Conservation (phyloP, 1,140 invertebrate species). For the Drosophila auraria region DNA sequence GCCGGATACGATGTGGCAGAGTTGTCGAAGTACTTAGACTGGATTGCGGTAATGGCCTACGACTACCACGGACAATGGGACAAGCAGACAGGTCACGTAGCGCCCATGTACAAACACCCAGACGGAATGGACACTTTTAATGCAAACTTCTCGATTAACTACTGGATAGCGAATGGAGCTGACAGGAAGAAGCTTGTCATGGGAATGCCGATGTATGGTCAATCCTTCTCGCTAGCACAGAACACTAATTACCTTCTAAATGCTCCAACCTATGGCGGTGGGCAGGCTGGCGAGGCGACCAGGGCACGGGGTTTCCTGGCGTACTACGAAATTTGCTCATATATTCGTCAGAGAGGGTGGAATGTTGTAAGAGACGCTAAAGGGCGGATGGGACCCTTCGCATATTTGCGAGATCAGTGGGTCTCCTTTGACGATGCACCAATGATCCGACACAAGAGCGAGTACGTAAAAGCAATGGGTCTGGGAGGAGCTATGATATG, state of each 20-base stretch:
- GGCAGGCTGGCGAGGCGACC: slow-evolving; percentile 92
- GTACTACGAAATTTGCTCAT: slow-evolving; percentile 94
- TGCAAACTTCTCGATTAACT: slow-evolving; percentile 93
- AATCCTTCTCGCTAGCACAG: slow-evolving; percentile 92
- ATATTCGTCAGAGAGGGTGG: slow-evolving; percentile 89
- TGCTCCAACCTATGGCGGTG: slow-evolving; percentile 90
- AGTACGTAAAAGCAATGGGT: slow-evolving; percentile 90
- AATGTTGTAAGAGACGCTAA: slow-evolving; percentile 88
- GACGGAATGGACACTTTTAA: slow-evolving; percentile 91
- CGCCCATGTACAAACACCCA: slow-evolving; percentile 91
- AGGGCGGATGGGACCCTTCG: slow-evolving; percentile 91
- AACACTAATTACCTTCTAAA: slow-evolving; percentile 88
- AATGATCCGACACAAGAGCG: slow-evolving; percentile 90
- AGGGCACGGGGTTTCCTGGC: slow-evolving; percentile 92
- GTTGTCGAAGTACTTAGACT: slow-evolving; percentile 91
- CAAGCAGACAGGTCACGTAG: slow-evolving; percentile 93
- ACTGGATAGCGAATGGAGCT: slow-evolving; percentile 92
- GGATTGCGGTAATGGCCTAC: slow-evolving; percentile 94
- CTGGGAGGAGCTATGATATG: slow-evolving; percentile 95
- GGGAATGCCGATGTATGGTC: slow-evolving; percentile 94
- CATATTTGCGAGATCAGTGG: slow-evolving; percentile 91
- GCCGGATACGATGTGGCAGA: slow-evolving; percentile 91
- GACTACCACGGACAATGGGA: slow-evolving; percentile 95
- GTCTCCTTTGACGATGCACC: slow-evolving; percentile 93
- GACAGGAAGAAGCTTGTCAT: slow-evolving; percentile 90